phyloP scores from a whole-genome alignment of 2,888 invertebrate genomes.

The Hermodice carunculata region DNA sequence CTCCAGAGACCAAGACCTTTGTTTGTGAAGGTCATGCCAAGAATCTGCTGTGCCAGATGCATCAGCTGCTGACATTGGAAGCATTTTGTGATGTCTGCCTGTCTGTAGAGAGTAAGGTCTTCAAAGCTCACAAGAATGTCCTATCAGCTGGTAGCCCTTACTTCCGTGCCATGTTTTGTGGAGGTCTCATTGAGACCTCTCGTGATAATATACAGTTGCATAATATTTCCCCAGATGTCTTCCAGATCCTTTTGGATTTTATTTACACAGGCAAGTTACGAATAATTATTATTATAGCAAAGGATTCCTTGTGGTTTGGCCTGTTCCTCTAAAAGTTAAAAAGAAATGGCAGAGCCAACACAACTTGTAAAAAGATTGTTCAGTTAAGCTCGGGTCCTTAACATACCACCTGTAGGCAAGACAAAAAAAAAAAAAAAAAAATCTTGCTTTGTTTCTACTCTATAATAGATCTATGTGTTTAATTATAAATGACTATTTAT shows the following conservation, averaged over 20 bases:
- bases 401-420: no score
- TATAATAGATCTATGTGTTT: no score
- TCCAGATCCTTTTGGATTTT: slow-evolving; percentile 85
- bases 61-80: slow-evolving; percentile 38
- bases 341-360: no score
- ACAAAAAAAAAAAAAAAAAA: no score
- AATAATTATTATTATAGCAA: not conserved
- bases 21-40: slow-evolving; percentile 13
- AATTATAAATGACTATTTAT: no score
- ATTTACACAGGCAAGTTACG: slow-evolving; percentile 84
- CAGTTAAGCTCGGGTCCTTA: no score
- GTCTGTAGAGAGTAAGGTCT: slow-evolving; percentile 43
- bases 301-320: not conserved
- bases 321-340: no score
- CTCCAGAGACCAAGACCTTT: no score
- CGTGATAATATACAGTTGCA: slow-evolving; percentile 85
- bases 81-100: slow-evolving; percentile 52
- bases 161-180: slow-evolving; percentile 94
- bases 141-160: slow-evolving; percentile 91
- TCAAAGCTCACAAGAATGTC: slow-evolving; percentile 83
- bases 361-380: no score
- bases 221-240: slow-evolving; percentile 75
- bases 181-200: slow-evolving; percentile 85
- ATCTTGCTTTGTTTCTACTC: no score
- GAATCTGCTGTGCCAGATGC: slow-evolving; percentile 40